Conservation (phyloP, 2,797 vertebrate genomes). For the Tamandua tetradactyla region DNA sequence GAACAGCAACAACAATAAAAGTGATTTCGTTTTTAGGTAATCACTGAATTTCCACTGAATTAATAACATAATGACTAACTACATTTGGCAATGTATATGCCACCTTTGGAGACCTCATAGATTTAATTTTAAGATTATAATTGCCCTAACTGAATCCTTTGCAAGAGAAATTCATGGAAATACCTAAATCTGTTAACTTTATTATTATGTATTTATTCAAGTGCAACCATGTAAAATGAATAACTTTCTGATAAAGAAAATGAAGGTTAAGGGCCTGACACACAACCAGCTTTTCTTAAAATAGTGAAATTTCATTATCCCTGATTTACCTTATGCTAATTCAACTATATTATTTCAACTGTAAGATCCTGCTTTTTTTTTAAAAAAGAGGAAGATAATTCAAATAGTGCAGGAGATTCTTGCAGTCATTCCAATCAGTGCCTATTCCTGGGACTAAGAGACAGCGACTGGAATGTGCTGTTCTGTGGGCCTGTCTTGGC, state of each 20-base stretch:
- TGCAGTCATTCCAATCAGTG: neutral
- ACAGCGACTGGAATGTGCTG: neutral
- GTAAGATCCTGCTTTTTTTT: neutral
- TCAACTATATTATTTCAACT: neutral
- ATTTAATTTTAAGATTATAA: constrained; percentile 28
- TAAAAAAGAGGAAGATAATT: neutral
- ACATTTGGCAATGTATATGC: neutral
- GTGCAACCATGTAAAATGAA: neutral
- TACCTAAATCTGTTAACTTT: neutral
- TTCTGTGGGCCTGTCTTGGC: neutral
- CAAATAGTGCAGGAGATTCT: neutral
- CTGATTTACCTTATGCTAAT: constrained; percentile 10
- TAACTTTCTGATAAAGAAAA: constrained; percentile 32
- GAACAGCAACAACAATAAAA: constrained; percentile 16
- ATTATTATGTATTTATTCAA: neutral
- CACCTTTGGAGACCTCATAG: constrained; percentile 10
- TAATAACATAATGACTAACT: neutral
- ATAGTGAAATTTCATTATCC: neutral
- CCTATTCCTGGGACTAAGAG: neutral
- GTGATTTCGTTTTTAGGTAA: neutral
- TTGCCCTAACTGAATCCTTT: neutral
- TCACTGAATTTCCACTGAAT: neutral
- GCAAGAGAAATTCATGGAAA: constrained; percentile 32
- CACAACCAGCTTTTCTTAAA: neutral
- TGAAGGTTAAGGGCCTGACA: neutral